Percentiles rank a stretch among this genome's conserved stretches.
These are phyloP conservation scores for Sweltsa coloradensis DNA, from an alignment of 1,140 invertebrate genomes.

Conservation along the genomic window DNA sequence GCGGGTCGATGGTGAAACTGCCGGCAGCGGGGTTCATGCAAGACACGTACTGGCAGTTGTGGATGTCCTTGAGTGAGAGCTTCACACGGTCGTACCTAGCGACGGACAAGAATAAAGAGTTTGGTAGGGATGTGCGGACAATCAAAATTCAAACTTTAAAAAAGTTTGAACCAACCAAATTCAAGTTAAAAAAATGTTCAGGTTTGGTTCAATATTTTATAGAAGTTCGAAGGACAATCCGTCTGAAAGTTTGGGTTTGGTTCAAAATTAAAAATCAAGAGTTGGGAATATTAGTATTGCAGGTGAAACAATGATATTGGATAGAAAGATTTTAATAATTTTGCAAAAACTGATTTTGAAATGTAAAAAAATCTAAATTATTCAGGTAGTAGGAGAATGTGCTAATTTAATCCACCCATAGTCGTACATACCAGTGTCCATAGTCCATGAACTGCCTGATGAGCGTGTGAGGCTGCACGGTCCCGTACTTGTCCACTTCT, in stretches of 20 bases:
- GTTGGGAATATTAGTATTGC: too few relatives aligned
- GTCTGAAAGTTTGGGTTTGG: too few relatives aligned
- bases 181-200: too few relatives aligned
- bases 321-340: not conserved
- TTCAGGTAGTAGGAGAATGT: not conserved
- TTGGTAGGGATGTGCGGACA: too few relatives aligned
- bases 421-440: conserved; percentile 62
- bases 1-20: conserved; percentile 84
- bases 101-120: not conserved
- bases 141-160: too few relatives aligned
- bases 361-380: not conserved
- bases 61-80: conserved; percentile 80
- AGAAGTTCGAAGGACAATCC: too few relatives aligned
- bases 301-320: not conserved
- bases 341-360: not conserved
- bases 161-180: not conserved
- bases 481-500: conserved; percentile 88
- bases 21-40: conserved; percentile 96
- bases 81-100: conserved; percentile 69
- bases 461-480: conserved; percentile 89
- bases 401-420: not conserved
- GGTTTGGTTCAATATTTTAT: too few relatives aligned
- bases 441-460: conserved; percentile 92
- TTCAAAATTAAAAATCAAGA: too few relatives aligned
- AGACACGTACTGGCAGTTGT: conserved; percentile 86